phyloP scores from a whole-genome alignment of 2,888 invertebrate genomes.

The Sphaerophoria rueppellii region DNA sequence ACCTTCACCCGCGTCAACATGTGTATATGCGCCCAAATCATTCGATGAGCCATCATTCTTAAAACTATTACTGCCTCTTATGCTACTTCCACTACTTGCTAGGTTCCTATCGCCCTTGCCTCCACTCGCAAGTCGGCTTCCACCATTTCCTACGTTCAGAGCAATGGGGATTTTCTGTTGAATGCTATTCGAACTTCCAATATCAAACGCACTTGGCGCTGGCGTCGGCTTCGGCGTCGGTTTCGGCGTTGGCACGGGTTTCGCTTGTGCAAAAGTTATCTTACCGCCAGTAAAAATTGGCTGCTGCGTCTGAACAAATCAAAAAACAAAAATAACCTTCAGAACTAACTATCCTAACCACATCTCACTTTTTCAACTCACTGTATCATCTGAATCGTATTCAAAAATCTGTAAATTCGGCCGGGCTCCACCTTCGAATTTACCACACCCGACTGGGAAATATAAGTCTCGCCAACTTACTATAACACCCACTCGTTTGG shows the following conservation, averaged over 20 bases:
- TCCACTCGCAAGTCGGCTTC: constrained; percentile 5
- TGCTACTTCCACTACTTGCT: constrained; percentile 28
- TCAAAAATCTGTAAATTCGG: constrained; percentile 77
- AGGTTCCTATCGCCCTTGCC: constrained; percentile 12
- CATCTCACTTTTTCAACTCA: constrained; percentile 66
- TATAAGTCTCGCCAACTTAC: constrained; percentile 87
- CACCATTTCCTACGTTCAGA: constrained; percentile 68
- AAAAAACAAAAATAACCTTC: constrained; percentile 38
- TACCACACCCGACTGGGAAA: constrained; percentile 89
- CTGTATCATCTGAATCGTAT: constrained; percentile 79
- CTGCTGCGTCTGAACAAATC: constrained; percentile 27
- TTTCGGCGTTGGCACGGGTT: no score
- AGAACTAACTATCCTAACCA: background rate
- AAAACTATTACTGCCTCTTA: constrained; percentile 59
- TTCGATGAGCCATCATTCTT: constrained; percentile 39
- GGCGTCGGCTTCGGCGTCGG: constrained; percentile 14
- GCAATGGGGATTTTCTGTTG: constrained; percentile 34
- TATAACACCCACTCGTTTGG: constrained; percentile 79
- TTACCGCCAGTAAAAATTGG: background rate
- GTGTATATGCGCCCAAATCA: constrained; percentile 48
- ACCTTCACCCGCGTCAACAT: constrained; percentile 54
- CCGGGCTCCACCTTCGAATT: constrained; percentile 81
- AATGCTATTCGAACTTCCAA: constrained; percentile 57
- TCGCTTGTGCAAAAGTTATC: background rate
- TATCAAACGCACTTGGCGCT: constrained; percentile 25